phyloP scores from a whole-genome alignment of 2,113 vertebrate species.

The Cathartes aura region DNA sequence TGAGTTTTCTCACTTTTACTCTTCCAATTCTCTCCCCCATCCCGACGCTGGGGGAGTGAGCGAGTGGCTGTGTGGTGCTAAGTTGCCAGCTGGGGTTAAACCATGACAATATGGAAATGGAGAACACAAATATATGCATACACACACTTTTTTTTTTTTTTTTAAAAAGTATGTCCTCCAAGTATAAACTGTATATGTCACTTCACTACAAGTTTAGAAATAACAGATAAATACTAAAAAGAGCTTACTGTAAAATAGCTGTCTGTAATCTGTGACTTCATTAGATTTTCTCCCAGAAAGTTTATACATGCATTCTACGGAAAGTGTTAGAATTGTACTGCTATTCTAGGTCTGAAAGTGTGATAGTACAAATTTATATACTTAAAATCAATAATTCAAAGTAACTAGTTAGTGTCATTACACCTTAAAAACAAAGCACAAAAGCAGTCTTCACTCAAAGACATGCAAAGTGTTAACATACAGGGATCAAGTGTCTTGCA shows the following conservation, averaged over 20 bases:
- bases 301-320: not conserved
- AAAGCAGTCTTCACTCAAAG: not conserved
- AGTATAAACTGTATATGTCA: not conserved
- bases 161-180: not conserved
- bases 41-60: no score
- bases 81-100: no score
- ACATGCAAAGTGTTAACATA: slow-evolving; percentile 45
- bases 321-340: not conserved
- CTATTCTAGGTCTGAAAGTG: not conserved
- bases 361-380: not conserved
- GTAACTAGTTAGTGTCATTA: not conserved
- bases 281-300: not conserved
- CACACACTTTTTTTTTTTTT: rapidly evolving
- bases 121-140: not conserved
- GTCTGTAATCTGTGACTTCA: not conserved
- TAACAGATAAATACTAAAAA: not conserved
- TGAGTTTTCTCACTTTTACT: no score
- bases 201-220: not conserved
- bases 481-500: slow-evolving; percentile 39
- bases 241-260: not conserved
- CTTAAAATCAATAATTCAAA: not conserved
- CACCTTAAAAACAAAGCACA: not conserved
- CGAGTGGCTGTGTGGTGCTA: no score
- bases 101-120: not conserved
- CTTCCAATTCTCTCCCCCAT: no score